Evolutionary conservation across 35 echinoderm and acorn worm genomes (phyloP).

Genomic region (Apostichopus parvimensis): DNA sequence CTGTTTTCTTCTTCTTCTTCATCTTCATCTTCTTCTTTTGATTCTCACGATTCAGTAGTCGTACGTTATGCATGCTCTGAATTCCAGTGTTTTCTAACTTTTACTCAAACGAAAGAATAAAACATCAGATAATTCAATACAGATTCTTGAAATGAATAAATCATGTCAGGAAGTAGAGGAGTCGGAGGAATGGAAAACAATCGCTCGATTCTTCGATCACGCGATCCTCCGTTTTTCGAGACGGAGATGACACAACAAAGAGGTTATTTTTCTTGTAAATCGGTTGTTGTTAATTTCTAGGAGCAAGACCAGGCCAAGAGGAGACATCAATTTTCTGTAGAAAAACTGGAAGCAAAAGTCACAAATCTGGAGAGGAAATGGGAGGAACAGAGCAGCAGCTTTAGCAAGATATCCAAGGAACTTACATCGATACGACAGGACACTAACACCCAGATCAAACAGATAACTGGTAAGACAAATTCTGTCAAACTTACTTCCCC

Average conservation of each 20-base stretch:
- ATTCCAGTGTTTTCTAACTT: neutral
- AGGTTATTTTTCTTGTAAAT: neutral
- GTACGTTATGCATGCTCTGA: slow-evolving; percentile 1
- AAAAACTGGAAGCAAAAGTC: slow-evolving; percentile 87
- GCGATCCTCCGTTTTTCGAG: neutral
- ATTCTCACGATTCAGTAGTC: neutral
- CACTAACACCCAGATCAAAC: slow-evolving; percentile 71
- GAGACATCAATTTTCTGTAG: slow-evolving; percentile 78
- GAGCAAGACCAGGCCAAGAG: slow-evolving; percentile 82
- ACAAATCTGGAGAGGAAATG: slow-evolving; percentile 88
- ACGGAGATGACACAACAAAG: neutral
- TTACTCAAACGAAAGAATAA: neutral
- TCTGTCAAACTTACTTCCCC: too few relatives aligned
- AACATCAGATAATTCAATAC: slow-evolving; percentile 25
- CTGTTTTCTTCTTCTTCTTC: too few relatives aligned
- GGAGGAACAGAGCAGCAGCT: slow-evolving; percentile 82
- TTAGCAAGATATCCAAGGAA: slow-evolving; percentile 76
- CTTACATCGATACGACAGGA: slow-evolving; percentile 76
- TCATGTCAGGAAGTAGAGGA: neutral
- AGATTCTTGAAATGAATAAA: neutral
- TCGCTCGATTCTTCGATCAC: neutral
- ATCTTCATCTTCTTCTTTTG: neutral
- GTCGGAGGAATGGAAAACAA: neutral
- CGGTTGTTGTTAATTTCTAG: slow-evolving; percentile 17
- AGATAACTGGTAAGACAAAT: slow-evolving; percentile 47